Evolutionary conservation across 2,113 vertebrate species (phyloP), one percentile per base, ranked within the genome.

Genomic region (Mirza zaza): DNA sequence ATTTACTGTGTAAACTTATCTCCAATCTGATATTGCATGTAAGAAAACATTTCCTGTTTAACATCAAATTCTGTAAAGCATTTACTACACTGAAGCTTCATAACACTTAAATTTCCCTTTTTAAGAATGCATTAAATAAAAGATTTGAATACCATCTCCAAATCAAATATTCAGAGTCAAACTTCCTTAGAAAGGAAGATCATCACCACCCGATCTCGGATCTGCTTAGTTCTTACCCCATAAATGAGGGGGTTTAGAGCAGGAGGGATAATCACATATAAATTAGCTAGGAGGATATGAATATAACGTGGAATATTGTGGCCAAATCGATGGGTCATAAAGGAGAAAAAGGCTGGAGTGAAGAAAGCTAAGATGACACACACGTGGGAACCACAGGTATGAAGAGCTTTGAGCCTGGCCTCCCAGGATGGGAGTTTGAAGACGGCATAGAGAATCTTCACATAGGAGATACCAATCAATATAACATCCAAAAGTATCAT

Each of bases 241-340:
- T 97, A 94, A 80, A 95, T 89, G 48, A 96, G 94, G 18, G 84
- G 84, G 27, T 96, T 96, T 42, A 76, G 42, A 39, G 90, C 59
- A 77, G 86, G 83, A 1, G 77, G 87, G 14, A 96, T 91, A 39
- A 84, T 70, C 23, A 95, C 73, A 76, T 97, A 97, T 25, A 97
- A 81, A 50, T 91, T 88, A 27, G 67, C 96, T 10, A 95, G 55
- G 8, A 93, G 42, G 29, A 94, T 92, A 42, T 91, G 91, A 13
- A 92, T 94, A 52, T 94, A 87, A 6, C 4, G 75, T 39, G 95
- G 76, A 52, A 95, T 87, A 36, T 55, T 91, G 12, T 65, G 85
- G 25, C 91, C 81, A 93, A 42, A 91, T 65, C 71, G 1, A 39
- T 96, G 97, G 0, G 50, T 88, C 0, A 97, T 18, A 0, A 96